A percentile compares a stretch with the other conserved stretches of the same genome.
Conservation (phyloP, 2,113 vertebrate genomes). For the Apus apus region DNA sequence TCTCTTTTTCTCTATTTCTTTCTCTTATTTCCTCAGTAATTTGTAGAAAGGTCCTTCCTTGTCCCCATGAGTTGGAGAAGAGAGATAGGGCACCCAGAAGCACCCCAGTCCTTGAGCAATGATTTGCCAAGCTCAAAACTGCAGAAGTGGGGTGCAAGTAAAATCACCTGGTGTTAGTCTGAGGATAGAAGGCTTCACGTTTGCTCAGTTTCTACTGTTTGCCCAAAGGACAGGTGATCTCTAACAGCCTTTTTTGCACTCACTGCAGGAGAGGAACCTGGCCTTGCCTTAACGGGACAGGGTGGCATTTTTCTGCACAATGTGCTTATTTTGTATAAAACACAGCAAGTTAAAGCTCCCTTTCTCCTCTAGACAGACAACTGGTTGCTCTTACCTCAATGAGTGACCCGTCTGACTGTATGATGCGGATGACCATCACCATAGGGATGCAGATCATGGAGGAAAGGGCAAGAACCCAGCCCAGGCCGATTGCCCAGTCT, state of each 20-base stretch:
- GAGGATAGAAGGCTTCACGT: neutral
- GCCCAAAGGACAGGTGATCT: slow-evolving; percentile 25
- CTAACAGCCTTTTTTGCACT: neutral
- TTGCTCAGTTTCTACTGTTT: slow-evolving; percentile 21
- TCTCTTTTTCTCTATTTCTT: neutral
- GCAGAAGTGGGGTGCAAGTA: neutral
- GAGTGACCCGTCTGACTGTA: slow-evolving; percentile 90
- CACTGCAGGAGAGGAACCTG: neutral
- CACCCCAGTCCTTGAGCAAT: neutral
- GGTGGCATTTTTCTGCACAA: neutral
- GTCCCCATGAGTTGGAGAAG: neutral
- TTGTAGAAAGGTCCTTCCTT: neutral
- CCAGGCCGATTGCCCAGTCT: slow-evolving; percentile 93
- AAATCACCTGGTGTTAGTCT: neutral
- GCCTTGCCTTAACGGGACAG: neutral
- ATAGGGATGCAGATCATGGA: slow-evolving; percentile 98
- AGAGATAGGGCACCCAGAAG: neutral
- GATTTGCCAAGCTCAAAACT: neutral
- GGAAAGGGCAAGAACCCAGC: slow-evolving; percentile 91
- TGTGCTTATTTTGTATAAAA: neutral
- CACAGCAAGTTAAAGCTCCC: neutral
- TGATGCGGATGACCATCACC: slow-evolving; percentile 92
- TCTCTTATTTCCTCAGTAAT: neutral
- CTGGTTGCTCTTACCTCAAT: slow-evolving; percentile 83
- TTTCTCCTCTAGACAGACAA: neutral